These are phyloP conservation scores for Corythaixoides concolor DNA, from an alignment of 2,113 vertebrate genomes.

Conservation along the genomic window DNA sequence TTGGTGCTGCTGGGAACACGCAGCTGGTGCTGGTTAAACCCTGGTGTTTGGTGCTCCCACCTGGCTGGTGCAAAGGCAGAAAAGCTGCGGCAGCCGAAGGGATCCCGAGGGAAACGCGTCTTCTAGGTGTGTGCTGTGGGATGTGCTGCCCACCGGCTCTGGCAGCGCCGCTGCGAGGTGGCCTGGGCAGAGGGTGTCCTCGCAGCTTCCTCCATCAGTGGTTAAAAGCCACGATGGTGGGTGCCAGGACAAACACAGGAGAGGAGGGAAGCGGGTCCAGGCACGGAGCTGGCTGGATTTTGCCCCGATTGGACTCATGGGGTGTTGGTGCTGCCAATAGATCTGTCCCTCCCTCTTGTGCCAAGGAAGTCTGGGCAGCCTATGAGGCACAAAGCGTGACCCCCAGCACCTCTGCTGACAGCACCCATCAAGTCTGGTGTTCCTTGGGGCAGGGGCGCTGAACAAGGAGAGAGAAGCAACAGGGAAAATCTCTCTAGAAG, in stretches of 20 bases:
- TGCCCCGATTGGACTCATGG: too few relatives aligned
- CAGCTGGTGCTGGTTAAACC: neutral
- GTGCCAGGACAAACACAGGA: neutral
- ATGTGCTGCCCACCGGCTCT: rapidly evolving
- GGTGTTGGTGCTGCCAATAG: too few relatives aligned
- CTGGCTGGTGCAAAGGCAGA: neutral
- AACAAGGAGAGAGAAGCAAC: neutral
- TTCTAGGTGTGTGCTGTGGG: rapidly evolving
- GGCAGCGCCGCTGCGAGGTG: neutral
- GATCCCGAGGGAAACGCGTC: rapidly evolving
- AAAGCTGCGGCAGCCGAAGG: neutral
- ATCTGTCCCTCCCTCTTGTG: too few relatives aligned
- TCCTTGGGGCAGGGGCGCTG: neutral
- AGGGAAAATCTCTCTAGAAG: neutral
- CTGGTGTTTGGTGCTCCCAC: neutral
- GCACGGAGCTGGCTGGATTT: neutral
- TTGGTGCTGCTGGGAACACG: neutral
- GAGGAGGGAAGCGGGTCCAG: neutral
- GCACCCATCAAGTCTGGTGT: neutral
- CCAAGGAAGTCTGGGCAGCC: neutral
- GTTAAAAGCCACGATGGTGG: neutral
- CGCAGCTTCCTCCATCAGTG: neutral
- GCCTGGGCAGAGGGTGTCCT: too few relatives aligned
- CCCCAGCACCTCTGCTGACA: neutral
- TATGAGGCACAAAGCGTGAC: rapidly evolving